Conservation (phyloP, 2,797 vertebrate genomes). For the Melanotaenia trifasciata region DNA sequence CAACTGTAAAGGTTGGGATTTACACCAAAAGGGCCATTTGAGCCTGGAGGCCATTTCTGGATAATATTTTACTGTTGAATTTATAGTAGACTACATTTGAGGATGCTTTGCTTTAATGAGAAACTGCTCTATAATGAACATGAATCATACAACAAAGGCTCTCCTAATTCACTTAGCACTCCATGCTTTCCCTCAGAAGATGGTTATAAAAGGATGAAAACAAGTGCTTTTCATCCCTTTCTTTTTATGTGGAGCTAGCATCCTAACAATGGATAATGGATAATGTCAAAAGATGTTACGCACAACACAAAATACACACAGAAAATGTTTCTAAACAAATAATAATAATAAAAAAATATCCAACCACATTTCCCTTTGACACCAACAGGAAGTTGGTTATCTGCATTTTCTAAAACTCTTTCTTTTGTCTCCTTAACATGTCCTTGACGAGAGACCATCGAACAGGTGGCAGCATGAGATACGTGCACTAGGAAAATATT, state of each 20-base stretch:
- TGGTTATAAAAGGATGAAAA: slow-evolving; percentile 64
- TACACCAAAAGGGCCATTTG: slow-evolving; percentile 39
- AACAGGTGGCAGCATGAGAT: neutral
- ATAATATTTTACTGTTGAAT: slow-evolving; percentile 21
- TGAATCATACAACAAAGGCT: slow-evolving; percentile 63
- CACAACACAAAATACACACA: slow-evolving; percentile 5
- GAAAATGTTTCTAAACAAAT: slow-evolving; percentile 15
- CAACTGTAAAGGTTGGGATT: slow-evolving; percentile 39
- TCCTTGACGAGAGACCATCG: no score
- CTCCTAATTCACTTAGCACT: slow-evolving; percentile 61
- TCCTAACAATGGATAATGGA: slow-evolving; percentile 28
- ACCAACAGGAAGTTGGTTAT: neutral
- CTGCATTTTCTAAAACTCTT: neutral
- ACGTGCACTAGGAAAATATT: neutral
- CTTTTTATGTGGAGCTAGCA: slow-evolving; percentile 51
- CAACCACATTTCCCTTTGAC: slow-evolving; percentile 6
- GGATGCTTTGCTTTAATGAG: slow-evolving; percentile 61
- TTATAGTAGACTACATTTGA: slow-evolving; percentile 27
- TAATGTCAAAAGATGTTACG: slow-evolving; percentile 39
- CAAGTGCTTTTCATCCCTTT: slow-evolving; percentile 54
- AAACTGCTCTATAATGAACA: slow-evolving; percentile 51
- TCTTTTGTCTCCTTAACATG: neutral
- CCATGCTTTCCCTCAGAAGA: slow-evolving; percentile 55
- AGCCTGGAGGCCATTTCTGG: slow-evolving; percentile 33
- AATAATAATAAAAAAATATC: slow-evolving; percentile 22